Percentiles rank a stretch among this genome's conserved stretches.
Conservation (phyloP, 2,888 invertebrate species). For the Drosophila pegasa region DNA sequence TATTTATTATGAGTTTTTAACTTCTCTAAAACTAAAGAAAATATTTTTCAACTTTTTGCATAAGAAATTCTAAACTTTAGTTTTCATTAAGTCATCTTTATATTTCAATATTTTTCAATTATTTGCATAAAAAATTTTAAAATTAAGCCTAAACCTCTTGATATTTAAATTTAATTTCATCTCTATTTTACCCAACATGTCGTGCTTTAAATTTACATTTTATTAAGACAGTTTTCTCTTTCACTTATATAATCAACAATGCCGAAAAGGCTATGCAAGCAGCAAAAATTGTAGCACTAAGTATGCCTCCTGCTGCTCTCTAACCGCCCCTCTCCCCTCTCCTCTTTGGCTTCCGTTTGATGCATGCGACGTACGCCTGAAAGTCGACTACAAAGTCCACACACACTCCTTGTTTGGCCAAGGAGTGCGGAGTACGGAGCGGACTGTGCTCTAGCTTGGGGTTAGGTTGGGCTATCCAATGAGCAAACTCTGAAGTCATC, state of each 20-base stretch:
- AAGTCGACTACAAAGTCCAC: slow-evolving; percentile 38
- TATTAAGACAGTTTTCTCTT: slow-evolving; percentile 1
- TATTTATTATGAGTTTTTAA: too few relatives aligned
- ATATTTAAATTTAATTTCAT: background rate
- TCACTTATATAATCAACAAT: background rate
- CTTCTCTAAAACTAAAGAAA: too few relatives aligned
- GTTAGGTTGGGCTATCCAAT: background rate
- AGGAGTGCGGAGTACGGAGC: background rate
- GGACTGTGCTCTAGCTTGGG: too few relatives aligned
- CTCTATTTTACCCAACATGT: too few relatives aligned
- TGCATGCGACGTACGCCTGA: slow-evolving; percentile 28
- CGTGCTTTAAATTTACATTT: background rate
- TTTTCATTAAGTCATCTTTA: too few relatives aligned
- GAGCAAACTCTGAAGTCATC: background rate
- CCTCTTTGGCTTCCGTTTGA: background rate
- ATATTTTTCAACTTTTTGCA: too few relatives aligned
- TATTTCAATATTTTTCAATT: too few relatives aligned
- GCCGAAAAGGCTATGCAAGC: background rate
- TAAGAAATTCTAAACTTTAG: too few relatives aligned
- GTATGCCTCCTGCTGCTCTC: background rate
- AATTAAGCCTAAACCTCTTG: background rate
- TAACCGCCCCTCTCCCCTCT: background rate
- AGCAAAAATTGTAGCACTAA: slow-evolving; percentile 30
- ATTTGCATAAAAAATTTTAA: too few relatives aligned
- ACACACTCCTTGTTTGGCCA: background rate